Percentiles rank a stretch among this genome's conserved stretches.
Conservation (phyloP, 2,797 vertebrate species). For the Pseudotriccus pelzelni region DNA sequence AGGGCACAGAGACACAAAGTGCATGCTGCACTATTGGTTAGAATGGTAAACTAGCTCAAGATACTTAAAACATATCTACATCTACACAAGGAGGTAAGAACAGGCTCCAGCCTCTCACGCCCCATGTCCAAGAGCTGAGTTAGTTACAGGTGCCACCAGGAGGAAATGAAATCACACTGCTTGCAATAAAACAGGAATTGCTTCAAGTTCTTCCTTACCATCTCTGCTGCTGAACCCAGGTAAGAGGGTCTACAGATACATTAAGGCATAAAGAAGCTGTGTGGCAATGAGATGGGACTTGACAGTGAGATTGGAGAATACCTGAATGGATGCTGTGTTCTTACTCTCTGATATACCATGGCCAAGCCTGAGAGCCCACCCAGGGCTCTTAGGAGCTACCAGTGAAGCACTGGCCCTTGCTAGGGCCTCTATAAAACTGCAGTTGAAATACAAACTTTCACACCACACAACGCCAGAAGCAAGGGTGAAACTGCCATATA, state of each 20-base stretch:
- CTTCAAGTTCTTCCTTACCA: not conserved
- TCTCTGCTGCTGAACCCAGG: not conserved
- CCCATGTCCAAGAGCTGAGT: not conserved
- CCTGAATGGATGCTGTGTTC: not conserved
- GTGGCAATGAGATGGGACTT: not conserved
- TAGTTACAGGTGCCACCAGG: not conserved
- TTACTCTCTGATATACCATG: not conserved
- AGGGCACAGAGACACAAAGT: not conserved
- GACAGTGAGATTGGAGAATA: not conserved
- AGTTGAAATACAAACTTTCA: not conserved
- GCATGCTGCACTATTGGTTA: not conserved
- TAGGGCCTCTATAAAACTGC: not conserved
- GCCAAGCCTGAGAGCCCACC: not conserved
- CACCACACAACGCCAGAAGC: not conserved
- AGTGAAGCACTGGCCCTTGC: not conserved
- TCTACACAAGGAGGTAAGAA: not conserved
- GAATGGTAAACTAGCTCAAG: not conserved
- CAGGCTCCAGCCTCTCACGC: not conserved
- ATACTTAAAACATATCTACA: not conserved
- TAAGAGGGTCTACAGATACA: not conserved
- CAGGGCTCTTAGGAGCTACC: not conserved
- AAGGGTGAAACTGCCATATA: not conserved
- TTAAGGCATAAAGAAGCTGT: not conserved
- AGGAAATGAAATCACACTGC: not conserved
- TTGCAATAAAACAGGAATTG: not conserved